Percentiles rank a stretch among this genome's conserved stretches.
These are phyloP conservation scores for Micrastur ruficollis DNA, from an alignment of 2,797 vertebrate genomes.

Conservation along the genomic window DNA sequence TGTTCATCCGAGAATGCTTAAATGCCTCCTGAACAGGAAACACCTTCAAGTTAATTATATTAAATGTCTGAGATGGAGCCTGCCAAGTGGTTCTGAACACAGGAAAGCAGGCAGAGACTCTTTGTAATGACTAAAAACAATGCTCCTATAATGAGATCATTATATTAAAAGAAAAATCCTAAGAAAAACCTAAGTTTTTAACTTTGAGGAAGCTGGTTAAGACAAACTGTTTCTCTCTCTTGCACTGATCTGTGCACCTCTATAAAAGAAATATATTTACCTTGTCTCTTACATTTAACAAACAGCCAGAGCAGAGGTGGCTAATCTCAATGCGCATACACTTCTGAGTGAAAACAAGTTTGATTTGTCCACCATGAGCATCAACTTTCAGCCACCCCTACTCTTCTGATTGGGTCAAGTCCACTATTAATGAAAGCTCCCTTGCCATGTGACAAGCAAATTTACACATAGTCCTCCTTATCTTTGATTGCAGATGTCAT, in stretches of 20 bases:
- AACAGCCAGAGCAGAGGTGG: background rate
- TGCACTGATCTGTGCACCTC: background rate
- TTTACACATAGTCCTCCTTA: background rate
- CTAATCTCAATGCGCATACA: background rate
- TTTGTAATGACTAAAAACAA: background rate
- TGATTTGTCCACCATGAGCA: background rate
- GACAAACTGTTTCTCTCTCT: background rate
- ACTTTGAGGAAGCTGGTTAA: background rate
- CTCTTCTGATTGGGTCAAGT: background rate
- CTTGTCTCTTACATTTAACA: background rate
- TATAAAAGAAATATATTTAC: background rate
- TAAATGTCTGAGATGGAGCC: conserved; percentile 22
- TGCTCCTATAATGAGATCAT: background rate
- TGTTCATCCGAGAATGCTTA: conserved; percentile 14
- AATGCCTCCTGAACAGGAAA: conserved; percentile 34
- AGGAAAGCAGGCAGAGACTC: background rate
- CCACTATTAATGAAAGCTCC: background rate
- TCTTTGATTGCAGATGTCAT: background rate
- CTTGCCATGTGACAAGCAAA: background rate
- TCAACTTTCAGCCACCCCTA: background rate
- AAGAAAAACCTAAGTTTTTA: background rate
- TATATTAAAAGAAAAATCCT: background rate
- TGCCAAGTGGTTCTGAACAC: background rate
- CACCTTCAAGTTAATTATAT: conserved; percentile 41
- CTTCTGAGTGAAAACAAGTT: background rate